phyloP scores from a whole-genome alignment of 2,113 vertebrate genomes.

The Cryptotis parvus region DNA sequence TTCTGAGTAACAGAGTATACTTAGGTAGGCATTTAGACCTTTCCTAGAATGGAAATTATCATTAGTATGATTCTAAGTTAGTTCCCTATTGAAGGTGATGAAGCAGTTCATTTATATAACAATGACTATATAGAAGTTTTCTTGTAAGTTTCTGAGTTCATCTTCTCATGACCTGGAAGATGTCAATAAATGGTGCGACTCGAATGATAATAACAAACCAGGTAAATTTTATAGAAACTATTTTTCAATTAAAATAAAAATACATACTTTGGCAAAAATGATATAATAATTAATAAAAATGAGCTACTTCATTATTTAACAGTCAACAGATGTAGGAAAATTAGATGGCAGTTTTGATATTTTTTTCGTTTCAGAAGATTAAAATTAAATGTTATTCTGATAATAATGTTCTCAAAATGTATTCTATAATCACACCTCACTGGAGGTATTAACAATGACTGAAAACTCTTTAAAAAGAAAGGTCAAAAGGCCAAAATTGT shows the following conservation, averaged over 20 bases:
- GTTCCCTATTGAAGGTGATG: constrained; percentile 61
- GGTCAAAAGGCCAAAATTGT: not conserved
- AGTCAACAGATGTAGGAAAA: not conserved
- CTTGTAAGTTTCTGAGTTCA: not conserved
- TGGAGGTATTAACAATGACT: not conserved
- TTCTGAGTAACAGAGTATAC: constrained; percentile 30
- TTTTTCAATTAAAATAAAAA: constrained; percentile 24
- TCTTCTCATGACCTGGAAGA: constrained; percentile 27
- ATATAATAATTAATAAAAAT: constrained; percentile 17
- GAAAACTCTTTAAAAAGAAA: not conserved
- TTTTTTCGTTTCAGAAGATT: constrained; percentile 36
- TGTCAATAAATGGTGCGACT: constrained; percentile 28
- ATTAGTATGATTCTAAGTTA: constrained; percentile 68
- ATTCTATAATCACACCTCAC: not conserved
- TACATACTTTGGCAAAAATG: not conserved
- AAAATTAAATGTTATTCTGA: constrained; percentile 38
- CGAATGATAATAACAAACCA: not conserved
- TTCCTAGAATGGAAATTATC: constrained; percentile 67
- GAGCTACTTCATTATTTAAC: constrained; percentile 18
- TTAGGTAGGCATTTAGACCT: constrained; percentile 51
- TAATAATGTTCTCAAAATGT: constrained; percentile 8
- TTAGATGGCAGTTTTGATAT: constrained; percentile 36
- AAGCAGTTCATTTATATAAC: constrained; percentile 74
- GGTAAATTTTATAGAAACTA: constrained; percentile 7
- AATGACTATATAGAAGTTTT: too few relatives aligned